These are phyloP conservation scores for Eurystomus glaucurus DNA, from an alignment of 2,797 vertebrate genomes.

Conservation along the genomic window DNA sequence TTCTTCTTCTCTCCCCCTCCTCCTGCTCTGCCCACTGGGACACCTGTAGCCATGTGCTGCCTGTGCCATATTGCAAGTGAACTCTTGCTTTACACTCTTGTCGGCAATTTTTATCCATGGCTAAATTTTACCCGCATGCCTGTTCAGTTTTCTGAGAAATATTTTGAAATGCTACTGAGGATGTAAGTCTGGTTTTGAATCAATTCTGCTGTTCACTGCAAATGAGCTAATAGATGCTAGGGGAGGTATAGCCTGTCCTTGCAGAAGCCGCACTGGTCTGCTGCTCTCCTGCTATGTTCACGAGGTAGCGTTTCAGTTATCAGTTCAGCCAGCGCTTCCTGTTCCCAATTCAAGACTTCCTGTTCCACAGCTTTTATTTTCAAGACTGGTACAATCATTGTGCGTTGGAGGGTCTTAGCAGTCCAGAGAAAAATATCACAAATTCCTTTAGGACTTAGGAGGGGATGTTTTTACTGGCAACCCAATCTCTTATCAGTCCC, in stretches of 20 bases:
- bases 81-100: not conserved
- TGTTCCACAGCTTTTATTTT: not conserved
- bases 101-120: not conserved
- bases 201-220: not conserved
- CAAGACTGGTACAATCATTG: not conserved
- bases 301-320: not conserved
- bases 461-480: conserved; percentile 11
- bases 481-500: not conserved
- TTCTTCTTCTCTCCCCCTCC: not conserved
- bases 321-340: conserved; percentile 2
- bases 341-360: not conserved
- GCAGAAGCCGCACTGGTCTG: not conserved
- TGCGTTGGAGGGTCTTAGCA: not conserved
- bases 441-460: not conserved
- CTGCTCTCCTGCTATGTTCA: not conserved
- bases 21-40: not conserved
- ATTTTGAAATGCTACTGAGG: not conserved
- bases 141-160: not conserved
- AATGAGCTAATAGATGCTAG: not conserved
- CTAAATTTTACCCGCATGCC: accelerated
- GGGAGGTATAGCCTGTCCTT: not conserved
- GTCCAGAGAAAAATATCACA: not conserved
- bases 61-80: not conserved
- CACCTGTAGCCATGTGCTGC: not conserved
- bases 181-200: not conserved